Conservation (phyloP, 1,140 invertebrate genomes). For the Bombus fervidus region DNA sequence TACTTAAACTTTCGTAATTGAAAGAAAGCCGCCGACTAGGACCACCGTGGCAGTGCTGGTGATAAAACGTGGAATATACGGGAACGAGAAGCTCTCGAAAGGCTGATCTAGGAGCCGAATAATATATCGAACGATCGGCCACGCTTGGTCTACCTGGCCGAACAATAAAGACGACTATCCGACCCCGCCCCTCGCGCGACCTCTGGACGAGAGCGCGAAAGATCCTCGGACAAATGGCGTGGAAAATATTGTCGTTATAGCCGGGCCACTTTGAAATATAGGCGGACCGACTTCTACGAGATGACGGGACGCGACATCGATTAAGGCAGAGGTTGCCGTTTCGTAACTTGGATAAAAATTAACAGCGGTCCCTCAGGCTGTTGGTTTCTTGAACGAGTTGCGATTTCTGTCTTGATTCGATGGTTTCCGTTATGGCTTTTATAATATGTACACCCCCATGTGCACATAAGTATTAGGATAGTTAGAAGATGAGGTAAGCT, state of each 20-base stretch:
- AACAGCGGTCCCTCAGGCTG: too few species aligned
- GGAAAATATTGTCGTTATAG: constrained; percentile 41
- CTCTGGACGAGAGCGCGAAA: background rate
- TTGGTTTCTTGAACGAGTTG: too few species aligned
- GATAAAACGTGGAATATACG: constrained; percentile 67
- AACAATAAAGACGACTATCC: constrained; percentile 56
- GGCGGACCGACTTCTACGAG: background rate
- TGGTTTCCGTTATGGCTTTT: too few species aligned
- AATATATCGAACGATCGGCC: constrained; percentile 47
- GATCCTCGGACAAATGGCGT: constrained; percentile 35
- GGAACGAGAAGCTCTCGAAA: constrained; percentile 47
- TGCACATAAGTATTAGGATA: too few species aligned
- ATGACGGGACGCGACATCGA: background rate
- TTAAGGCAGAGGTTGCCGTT: background rate
- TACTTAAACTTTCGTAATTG: constrained; percentile 66
- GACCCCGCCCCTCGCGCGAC: constrained; percentile 30
- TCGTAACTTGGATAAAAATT: background rate
- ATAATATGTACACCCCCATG: too few species aligned
- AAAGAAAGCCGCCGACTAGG: constrained; percentile 69
- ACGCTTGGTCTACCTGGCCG: constrained; percentile 51
- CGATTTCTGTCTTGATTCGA: too few species aligned
- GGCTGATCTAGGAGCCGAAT: constrained; percentile 63
- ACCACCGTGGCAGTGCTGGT: constrained; percentile 58
- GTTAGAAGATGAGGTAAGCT: too few species aligned
- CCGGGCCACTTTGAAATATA: background rate